A percentile compares a stretch with the other conserved stretches of the same genome.
Evolutionary conservation across 2,113 vertebrate species (phyloP).

Genomic region (Chitala chitala): DNA sequence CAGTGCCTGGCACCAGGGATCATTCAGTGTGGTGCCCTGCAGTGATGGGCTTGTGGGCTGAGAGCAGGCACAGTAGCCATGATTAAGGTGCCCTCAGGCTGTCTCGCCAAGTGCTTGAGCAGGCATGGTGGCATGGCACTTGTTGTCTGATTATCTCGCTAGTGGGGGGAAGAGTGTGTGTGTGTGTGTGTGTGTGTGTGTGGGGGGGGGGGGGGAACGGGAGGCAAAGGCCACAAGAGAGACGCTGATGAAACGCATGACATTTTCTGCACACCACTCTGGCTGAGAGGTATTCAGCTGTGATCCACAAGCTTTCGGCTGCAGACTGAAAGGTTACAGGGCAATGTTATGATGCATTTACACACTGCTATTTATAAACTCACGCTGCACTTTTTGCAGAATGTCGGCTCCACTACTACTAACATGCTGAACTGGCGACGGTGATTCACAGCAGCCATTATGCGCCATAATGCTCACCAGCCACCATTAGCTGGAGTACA

Average conservation of each 20-base stretch:
- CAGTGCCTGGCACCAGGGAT: too few species aligned
- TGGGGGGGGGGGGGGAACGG: background rate
- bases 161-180: background rate
- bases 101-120: background rate
- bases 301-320: background rate
- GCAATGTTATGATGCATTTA: background rate
- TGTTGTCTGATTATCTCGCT: background rate
- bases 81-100: background rate
- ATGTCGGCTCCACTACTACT: background rate
- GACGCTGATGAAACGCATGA: background rate
- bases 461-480: background rate
- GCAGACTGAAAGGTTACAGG: background rate
- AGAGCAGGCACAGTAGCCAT: background rate
- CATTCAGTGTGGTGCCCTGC: background rate
- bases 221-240: background rate
- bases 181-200: too few species aligned
- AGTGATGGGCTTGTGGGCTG: background rate
- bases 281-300: background rate
- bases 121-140: background rate
- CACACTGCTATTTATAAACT: background rate
- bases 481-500: slow-evolving; percentile 7
- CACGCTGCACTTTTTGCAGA: background rate
- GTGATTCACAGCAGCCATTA: background rate
- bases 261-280: background rate
- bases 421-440: background rate